Evolutionary conservation across 2,797 vertebrate species (phyloP).

Genomic region (Trachurus trachurus): DNA sequence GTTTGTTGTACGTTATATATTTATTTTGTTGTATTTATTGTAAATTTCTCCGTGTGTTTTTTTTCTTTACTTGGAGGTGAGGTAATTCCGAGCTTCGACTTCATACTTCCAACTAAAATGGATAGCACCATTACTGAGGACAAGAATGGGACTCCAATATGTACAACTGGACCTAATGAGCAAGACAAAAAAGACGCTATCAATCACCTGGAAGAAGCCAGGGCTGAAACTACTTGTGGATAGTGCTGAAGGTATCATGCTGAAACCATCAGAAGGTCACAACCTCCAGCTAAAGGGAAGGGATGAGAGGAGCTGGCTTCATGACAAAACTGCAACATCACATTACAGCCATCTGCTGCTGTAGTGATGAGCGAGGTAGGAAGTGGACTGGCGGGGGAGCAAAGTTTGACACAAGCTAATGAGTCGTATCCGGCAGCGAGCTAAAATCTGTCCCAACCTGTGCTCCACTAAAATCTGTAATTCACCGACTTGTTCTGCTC

Average conservation of each 20-base stretch:
- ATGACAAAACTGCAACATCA: conserved; percentile 33
- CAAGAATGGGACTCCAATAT: no score
- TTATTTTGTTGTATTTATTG: no score
- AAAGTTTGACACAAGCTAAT: conserved; percentile 28
- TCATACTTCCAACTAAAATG: no score
- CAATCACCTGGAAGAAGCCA: background rate
- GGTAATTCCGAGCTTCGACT: no score
- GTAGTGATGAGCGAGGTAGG: conserved; percentile 28
- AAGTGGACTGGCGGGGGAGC: conserved; percentile 2
- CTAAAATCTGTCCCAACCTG: background rate
- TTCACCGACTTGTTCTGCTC: background rate
- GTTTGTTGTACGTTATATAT: no score
- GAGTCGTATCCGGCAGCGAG: conserved; percentile 13
- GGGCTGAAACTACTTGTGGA: background rate
- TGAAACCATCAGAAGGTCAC: background rate
- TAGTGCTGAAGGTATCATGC: background rate
- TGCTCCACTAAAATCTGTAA: background rate
- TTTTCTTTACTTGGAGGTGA: no score
- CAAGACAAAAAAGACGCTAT: background rate
- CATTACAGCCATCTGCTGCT: conserved; percentile 40
- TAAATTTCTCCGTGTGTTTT: no score
- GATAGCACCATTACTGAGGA: no score
- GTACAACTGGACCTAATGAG: background rate
- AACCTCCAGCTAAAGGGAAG: conserved; percentile 28
- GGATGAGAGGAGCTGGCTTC: conserved; percentile 18